phyloP scores from a whole-genome alignment of 2,113 vertebrate genomes.

The Prunella himalayana region DNA sequence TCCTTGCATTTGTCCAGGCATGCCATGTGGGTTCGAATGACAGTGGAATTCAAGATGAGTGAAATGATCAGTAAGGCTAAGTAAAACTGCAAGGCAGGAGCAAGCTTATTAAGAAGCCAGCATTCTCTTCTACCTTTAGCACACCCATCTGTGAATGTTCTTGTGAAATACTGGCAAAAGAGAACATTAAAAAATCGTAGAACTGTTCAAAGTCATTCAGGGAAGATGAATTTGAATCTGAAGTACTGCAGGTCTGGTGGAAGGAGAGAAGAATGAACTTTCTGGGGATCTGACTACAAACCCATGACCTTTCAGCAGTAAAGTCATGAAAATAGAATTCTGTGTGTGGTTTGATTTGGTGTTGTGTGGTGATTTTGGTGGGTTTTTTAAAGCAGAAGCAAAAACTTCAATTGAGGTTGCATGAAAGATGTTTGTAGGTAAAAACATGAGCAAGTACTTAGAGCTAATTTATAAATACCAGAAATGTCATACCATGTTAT shows the following conservation, averaged over 20 bases:
- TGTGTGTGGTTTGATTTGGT: not conserved
- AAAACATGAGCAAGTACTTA: not conserved
- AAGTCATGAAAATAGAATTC: not conserved
- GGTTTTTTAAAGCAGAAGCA: not conserved
- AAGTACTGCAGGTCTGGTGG: not conserved
- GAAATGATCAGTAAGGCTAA: constrained; percentile 62
- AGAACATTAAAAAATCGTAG: not conserved
- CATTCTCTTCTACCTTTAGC: not conserved
- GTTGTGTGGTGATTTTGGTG: not conserved
- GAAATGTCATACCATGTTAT: not conserved
- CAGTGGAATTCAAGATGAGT: constrained; percentile 81
- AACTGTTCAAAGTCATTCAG: not conserved
- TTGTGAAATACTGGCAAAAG: not conserved
- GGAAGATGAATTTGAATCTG: not conserved
- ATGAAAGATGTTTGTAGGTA: not conserved
- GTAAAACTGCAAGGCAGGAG: constrained; percentile 29
- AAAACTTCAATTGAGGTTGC: not conserved
- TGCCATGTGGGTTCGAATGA: constrained; percentile 86
- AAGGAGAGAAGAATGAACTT: not conserved
- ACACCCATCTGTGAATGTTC: not conserved
- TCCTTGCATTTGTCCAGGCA: constrained; percentile 80
- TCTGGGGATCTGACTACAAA: not conserved
- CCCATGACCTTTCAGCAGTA: not conserved
- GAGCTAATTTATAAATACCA: not conserved
- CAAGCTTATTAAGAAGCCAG: not conserved